A percentile compares a stretch with the other conserved stretches of the same genome.
Evolutionary conservation across 2,797 vertebrate species (phyloP).

Genomic region (Malacoraja senta): DNA sequence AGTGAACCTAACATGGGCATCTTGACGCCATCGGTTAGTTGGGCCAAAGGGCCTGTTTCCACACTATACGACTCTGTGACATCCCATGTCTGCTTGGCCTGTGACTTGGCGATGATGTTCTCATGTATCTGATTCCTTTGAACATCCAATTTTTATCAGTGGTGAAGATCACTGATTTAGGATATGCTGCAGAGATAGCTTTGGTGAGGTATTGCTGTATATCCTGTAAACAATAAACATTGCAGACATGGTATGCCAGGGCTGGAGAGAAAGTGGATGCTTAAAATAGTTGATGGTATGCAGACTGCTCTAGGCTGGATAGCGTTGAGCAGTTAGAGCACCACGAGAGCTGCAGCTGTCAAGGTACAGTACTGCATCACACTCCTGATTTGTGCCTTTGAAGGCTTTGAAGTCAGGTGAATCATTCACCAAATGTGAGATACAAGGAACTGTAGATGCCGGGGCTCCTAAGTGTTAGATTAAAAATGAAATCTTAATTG

Average conservation of each 20-base stretch:
- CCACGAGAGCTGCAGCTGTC: neutral
- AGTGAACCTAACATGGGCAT: too few species aligned
- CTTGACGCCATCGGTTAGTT: too few species aligned
- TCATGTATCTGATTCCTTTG: neutral
- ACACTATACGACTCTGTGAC: too few species aligned
- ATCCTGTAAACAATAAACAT: neutral
- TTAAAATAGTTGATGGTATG: neutral
- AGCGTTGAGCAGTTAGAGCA: neutral
- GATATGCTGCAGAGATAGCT: neutral
- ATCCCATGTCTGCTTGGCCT: neutral
- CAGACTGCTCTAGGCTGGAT: neutral
- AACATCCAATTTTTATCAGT: neutral
- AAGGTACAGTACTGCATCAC: neutral
- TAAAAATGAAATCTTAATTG: neutral
- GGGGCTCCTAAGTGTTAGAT: neutral
- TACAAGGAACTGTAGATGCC: too few species aligned
- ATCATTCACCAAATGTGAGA: neutral
- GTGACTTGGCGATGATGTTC: neutral
- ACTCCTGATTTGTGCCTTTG: neutral
- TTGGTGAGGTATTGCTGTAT: neutral
- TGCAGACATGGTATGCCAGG: neutral
- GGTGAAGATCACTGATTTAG: neutral
- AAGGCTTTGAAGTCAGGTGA: neutral
- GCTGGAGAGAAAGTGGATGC: neutral
- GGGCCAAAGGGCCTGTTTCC: too few species aligned